Conservation (phyloP, 2,888 invertebrate genomes). For the Phaonia tiefii region DNA sequence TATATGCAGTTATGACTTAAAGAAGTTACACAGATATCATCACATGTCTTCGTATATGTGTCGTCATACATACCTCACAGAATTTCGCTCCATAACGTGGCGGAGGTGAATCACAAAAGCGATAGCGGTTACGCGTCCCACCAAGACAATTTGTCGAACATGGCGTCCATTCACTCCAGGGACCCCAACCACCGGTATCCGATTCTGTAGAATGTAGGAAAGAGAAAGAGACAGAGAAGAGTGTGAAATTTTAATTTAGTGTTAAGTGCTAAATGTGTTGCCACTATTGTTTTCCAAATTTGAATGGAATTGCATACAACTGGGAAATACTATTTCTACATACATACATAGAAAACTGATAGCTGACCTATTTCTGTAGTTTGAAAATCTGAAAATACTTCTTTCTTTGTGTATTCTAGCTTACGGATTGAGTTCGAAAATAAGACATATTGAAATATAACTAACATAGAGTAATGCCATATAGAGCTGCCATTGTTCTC, state of each 20-base stretch:
- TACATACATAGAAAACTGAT: background rate
- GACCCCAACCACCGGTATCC: slow-evolving; percentile 89
- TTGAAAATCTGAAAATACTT: too few relatives aligned
- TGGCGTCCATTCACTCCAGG: slow-evolving; percentile 92
- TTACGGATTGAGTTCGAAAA: too few relatives aligned
- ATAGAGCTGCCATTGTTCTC: too few relatives aligned
- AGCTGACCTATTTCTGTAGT: slow-evolving; percentile 26
- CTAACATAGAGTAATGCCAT: too few relatives aligned
- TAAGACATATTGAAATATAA: too few relatives aligned
- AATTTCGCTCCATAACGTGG: slow-evolving; percentile 94
- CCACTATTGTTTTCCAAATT: background rate
- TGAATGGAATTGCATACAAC: background rate
- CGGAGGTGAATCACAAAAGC: slow-evolving; percentile 93
- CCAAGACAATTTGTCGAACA: slow-evolving; percentile 89
- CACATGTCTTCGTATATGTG: background rate
- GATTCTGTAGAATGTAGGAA: slow-evolving; percentile 82
- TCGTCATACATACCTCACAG: slow-evolving; percentile 85
- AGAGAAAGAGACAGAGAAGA: slow-evolving; percentile 15
- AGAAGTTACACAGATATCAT: too few relatives aligned
- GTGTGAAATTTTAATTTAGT: slow-evolving; percentile 15
- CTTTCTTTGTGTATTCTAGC: too few relatives aligned
- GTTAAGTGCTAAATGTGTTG: slow-evolving; percentile 26
- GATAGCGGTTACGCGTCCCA: slow-evolving; percentile 90
- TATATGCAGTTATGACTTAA: too few relatives aligned
- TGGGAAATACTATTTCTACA: slow-evolving; percentile 14